Percentiles rank a stretch among this genome's conserved stretches.
These are phyloP conservation scores for Acanthosepion pharaonis DNA, from an alignment of 2,888 invertebrate species.

Conservation along the genomic window DNA sequence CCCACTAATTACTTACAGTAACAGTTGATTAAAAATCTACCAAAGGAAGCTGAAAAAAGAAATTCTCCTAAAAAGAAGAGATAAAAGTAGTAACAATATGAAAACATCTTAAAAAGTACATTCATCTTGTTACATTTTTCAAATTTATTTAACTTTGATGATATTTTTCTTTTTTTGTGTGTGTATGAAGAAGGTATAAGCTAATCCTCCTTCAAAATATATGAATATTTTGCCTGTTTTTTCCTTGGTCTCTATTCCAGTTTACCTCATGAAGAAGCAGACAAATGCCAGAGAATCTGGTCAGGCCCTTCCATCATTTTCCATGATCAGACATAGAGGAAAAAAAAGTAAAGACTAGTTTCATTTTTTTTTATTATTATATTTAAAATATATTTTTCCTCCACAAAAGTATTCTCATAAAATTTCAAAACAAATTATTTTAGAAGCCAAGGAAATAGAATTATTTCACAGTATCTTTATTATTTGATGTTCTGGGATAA, in stretches of 20 bases:
- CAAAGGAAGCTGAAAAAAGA: not conserved
- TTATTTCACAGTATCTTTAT: not conserved
- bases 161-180: not conserved
- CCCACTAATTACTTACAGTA: not conserved
- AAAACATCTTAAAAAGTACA: not conserved
- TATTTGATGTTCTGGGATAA: not conserved
- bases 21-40: not conserved
- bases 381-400: conserved; percentile 24
- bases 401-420: conserved; percentile 33
- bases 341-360: not conserved
- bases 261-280: conserved; percentile 6
- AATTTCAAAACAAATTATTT: conserved; percentile 14
- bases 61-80: not conserved
- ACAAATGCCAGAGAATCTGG: not conserved
- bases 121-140: not conserved
- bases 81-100: not conserved
- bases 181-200: not conserved
- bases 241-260: not conserved
- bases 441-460: not conserved
- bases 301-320: not conserved
- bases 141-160: not conserved
- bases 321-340: not conserved
- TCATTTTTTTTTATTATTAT: not conserved
- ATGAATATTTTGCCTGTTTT: not conserved
- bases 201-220: not conserved